These are phyloP conservation scores for Synanthedon vespiformis DNA, from an alignment of 2,888 invertebrate species.

Conservation along the genomic window DNA sequence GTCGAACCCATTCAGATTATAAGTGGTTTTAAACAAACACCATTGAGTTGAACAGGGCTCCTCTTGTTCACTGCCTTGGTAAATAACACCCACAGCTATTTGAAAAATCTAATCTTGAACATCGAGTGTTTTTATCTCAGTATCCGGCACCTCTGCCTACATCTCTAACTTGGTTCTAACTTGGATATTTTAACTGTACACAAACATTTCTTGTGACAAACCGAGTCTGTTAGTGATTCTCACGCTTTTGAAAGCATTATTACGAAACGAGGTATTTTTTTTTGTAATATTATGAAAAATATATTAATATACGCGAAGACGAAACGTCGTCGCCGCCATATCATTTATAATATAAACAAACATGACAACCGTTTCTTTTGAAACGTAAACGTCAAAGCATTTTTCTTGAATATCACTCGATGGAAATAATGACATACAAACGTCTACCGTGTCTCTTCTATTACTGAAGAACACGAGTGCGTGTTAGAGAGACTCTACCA, in stretches of 20 bases:
- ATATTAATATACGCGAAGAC: not conserved
- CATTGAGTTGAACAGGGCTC: constrained; percentile 41
- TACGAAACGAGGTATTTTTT: not conserved
- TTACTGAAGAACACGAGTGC: constrained; percentile 26
- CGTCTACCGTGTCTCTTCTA: constrained; percentile 34
- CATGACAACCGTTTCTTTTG: constrained; percentile 22
- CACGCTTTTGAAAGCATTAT: constrained; percentile 22
- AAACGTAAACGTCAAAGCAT: constrained; percentile 37
- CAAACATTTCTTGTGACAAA: constrained; percentile 24
- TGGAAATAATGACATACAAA: constrained; percentile 44
- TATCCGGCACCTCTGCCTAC: constrained; percentile 39
- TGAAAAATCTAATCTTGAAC: constrained; percentile 48
- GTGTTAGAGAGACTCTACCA: constrained; percentile 18
- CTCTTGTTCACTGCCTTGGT: constrained; percentile 38
- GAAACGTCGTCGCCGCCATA: constrained; percentile 14
- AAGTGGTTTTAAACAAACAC: constrained; percentile 63
- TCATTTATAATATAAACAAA: constrained; percentile 31
- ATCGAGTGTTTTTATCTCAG: constrained; percentile 45
- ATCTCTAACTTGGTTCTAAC: constrained; percentile 16
- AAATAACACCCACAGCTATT: constrained; percentile 40
- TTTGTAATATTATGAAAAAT: not conserved
- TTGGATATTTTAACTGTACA: constrained; percentile 22
- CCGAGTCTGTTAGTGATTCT: constrained; percentile 39
- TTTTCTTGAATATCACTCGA: constrained; percentile 33
- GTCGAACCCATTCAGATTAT: constrained; percentile 41